Conservation (phyloP, 2,797 vertebrate genomes). For the Rhodeus uyekii region DNA sequence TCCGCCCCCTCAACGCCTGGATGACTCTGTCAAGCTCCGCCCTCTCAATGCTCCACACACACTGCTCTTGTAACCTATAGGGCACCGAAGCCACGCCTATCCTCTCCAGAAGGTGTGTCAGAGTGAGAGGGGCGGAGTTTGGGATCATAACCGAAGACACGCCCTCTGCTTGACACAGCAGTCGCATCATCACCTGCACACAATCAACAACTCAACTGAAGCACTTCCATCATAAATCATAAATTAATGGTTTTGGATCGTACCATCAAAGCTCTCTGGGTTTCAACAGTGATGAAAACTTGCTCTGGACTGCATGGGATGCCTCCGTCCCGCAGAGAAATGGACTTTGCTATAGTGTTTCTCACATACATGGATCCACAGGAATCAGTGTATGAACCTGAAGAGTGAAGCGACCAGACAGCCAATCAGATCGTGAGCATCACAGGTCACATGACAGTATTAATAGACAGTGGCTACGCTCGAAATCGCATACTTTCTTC, state of each 20-base stretch:
- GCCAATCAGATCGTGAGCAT: not conserved
- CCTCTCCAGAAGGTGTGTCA: slow-evolving; percentile 60
- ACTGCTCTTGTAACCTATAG: slow-evolving; percentile 67
- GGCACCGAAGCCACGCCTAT: slow-evolving; percentile 54
- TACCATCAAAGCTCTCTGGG: slow-evolving; percentile 68
- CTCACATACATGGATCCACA: slow-evolving; percentile 60
- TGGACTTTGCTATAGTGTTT: slow-evolving; percentile 64
- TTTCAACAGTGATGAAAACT: slow-evolving; percentile 68
- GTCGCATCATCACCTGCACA: slow-evolving; percentile 62
- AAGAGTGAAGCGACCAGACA: not conserved
- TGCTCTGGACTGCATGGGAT: slow-evolving; percentile 57
- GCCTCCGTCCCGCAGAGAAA: slow-evolving; percentile 67
- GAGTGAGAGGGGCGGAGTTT: slow-evolving; percentile 63
- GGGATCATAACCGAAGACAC: slow-evolving; percentile 67
- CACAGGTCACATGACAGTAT: slow-evolving; percentile 1
- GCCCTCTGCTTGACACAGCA: slow-evolving; percentile 62
- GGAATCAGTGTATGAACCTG: slow-evolving; percentile 67
- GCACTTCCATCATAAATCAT: not conserved
- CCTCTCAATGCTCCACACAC: slow-evolving; percentile 66
- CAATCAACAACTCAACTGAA: not conserved
- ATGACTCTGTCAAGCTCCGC: slow-evolving; percentile 61
- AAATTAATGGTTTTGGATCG: not conserved
- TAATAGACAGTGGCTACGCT: too few relatives aligned
- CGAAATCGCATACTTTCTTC: too few relatives aligned
- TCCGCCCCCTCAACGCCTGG: slow-evolving; percentile 46